phyloP scores from a whole-genome alignment of 2,113 vertebrate genomes.

The Lagopus muta region DNA sequence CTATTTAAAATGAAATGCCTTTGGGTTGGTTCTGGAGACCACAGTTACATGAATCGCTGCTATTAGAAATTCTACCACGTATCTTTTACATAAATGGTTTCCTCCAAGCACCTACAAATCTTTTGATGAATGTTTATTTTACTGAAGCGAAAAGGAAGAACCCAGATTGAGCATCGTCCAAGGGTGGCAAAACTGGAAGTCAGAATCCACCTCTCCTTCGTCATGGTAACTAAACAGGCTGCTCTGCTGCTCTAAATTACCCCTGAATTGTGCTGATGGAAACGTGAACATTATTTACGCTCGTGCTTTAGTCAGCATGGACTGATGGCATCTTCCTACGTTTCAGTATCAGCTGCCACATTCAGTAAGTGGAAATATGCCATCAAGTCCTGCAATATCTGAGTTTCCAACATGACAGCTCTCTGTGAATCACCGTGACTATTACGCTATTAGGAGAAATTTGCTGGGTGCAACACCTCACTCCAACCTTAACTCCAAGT shows the following conservation, averaged over 20 bases:
- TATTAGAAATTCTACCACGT: background rate
- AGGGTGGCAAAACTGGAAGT: background rate
- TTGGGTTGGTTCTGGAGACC: background rate
- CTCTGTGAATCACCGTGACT: background rate
- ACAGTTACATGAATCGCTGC: background rate
- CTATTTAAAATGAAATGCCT: background rate
- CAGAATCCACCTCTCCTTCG: background rate
- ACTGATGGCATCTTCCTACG: background rate
- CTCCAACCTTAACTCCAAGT: background rate
- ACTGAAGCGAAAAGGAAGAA: background rate
- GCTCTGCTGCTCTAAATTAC: background rate
- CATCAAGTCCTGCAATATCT: background rate
- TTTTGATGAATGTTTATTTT: background rate
- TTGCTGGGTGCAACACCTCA: background rate
- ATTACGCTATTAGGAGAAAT: background rate
- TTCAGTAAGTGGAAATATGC: background rate
- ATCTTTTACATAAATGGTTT: background rate
- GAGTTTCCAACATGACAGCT: slow-evolving; percentile 35
- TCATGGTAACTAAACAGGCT: background rate
- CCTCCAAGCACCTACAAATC: background rate
- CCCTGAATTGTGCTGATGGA: background rate
- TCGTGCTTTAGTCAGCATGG: background rate
- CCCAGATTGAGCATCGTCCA: background rate
- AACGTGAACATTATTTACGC: background rate
- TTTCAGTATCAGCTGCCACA: background rate